Percentiles rank a stretch among this genome's conserved stretches.
Conservation (phyloP, 2,113 vertebrate genomes). For the Murina feae region DNA sequence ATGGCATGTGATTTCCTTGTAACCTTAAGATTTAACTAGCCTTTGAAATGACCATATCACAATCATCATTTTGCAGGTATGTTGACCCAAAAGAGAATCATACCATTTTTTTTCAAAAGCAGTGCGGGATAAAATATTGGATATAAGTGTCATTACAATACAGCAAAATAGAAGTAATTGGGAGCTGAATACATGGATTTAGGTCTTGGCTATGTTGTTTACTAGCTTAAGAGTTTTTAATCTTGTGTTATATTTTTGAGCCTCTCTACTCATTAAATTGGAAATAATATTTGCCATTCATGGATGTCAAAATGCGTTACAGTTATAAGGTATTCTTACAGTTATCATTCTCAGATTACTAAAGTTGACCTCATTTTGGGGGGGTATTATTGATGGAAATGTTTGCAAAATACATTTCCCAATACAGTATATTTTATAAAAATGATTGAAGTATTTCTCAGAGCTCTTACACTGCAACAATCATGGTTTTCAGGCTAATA, state of each 20-base stretch:
- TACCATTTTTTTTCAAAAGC: not conserved
- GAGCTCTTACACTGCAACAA: not conserved
- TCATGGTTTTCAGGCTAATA: not conserved
- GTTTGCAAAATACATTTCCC: slow-evolving; percentile 18
- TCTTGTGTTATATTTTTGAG: not conserved
- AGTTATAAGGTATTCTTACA: not conserved
- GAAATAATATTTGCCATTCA: not conserved
- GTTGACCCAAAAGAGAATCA: not conserved
- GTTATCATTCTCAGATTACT: not conserved
- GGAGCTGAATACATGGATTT: not conserved
- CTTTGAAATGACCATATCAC: not conserved
- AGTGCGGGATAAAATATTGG: not conserved
- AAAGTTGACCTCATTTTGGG: not conserved
- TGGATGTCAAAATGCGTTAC: not conserved
- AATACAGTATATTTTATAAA: not conserved
- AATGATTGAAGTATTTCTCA: not conserved
- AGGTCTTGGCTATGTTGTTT: not conserved
- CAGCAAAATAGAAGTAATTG: not conserved
- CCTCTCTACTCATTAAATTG: not conserved
- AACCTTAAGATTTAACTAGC: not conserved
- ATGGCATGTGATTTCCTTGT: not conserved
- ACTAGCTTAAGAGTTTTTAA: not conserved
- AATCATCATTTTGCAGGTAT: not conserved
- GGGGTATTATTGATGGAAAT: not conserved
- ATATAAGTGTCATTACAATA: not conserved